phyloP scores from a whole-genome alignment of 2,797 vertebrate genomes.

The Bovichtus diacanthus region DNA sequence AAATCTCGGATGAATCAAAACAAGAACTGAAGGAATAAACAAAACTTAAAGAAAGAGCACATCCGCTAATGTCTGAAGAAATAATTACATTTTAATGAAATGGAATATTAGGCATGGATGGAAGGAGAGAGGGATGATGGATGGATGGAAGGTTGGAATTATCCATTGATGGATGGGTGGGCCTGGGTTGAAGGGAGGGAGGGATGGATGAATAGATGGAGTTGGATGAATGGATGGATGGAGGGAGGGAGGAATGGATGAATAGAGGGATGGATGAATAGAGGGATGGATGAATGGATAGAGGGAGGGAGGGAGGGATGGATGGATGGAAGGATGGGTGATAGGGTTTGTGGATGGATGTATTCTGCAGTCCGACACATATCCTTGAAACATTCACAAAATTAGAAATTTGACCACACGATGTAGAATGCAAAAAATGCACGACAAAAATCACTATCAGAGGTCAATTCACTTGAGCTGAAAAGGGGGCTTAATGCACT shows the following conservation, averaged over 20 bases:
- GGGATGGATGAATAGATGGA: no score
- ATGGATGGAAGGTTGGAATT: no score
- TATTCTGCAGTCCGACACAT: not conserved
- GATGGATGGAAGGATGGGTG: not conserved
- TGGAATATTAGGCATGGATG: not conserved
- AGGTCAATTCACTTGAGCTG: slow-evolving; percentile 39
- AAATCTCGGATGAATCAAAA: not conserved
- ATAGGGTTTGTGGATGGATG: not conserved
- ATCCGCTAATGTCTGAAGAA: no score
- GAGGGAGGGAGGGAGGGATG: not conserved
- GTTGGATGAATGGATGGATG: no score
- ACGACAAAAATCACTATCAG: slow-evolving; percentile 21
- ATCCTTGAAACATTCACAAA: slow-evolving; percentile 3
- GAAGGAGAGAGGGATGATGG: no score
- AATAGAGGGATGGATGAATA: no score
- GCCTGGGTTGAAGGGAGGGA: fast-evolving
- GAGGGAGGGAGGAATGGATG: no score
- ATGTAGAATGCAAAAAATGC: slow-evolving; percentile 19
- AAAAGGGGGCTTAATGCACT: slow-evolving; percentile 49
- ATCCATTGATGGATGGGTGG: no score
- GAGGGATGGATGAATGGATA: not conserved
- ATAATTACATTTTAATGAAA: not conserved
- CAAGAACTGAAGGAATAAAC: not conserved
- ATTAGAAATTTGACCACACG: slow-evolving; percentile 31
- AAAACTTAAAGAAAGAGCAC: not conserved